Evolutionary conservation across 2,797 vertebrate species (phyloP).

Genomic region (Pelochelys cantorii): DNA sequence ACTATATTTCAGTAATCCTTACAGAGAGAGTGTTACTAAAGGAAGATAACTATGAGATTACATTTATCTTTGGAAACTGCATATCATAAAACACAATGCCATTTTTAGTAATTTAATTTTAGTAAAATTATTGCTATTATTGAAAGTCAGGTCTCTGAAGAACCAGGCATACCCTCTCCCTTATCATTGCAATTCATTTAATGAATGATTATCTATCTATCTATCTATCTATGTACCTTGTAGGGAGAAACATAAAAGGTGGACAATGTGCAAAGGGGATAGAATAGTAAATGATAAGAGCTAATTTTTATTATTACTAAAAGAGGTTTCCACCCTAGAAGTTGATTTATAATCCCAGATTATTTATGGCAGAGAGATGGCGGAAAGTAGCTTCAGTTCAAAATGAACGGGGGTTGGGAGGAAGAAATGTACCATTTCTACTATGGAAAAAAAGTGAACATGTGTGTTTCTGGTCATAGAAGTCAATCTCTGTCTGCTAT

Average conservation of each 20-base stretch:
- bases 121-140: background rate
- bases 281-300: constrained; percentile 66
- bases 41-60: constrained; percentile 56
- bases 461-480: constrained; percentile 61
- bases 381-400: constrained; percentile 32
- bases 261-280: constrained; percentile 48
- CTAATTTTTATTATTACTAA: background rate
- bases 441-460: constrained; percentile 31
- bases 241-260: constrained; percentile 33
- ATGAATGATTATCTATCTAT: background rate
- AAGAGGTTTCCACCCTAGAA: constrained; percentile 36
- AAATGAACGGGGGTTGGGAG: background rate
- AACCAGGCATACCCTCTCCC: constrained; percentile 1
- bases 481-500: constrained; percentile 57
- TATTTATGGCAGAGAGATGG: constrained; percentile 64
- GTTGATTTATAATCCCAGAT: constrained; percentile 66
- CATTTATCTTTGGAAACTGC: constrained; percentile 58
- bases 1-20: constrained; percentile 63
- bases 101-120: constrained; percentile 63
- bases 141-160: constrained; percentile 9
- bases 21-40: constrained; percentile 52
- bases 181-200: background rate
- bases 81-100: constrained; percentile 55
- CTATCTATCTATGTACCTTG: background rate
- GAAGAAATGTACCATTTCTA: constrained; percentile 37